Evolutionary conservation across 2,113 vertebrate species (phyloP), one percentile per base, ranked within the genome.

Genomic region (Caloenas nicobarica): DNA sequence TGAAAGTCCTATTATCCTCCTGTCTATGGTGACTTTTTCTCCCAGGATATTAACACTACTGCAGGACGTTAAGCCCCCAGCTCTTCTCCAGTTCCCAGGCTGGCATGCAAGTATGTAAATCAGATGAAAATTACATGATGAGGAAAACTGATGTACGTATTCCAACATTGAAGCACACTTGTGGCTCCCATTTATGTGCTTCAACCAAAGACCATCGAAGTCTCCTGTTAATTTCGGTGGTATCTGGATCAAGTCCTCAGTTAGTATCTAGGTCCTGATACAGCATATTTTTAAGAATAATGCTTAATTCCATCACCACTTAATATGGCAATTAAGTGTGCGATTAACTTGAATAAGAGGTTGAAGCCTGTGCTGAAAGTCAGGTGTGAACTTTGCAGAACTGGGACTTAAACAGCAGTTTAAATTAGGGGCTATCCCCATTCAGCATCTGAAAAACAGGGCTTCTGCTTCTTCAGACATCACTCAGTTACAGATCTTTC

Each of bases 91-190:
- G 97, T 98, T 95, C 91, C 97, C 86, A 97, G 96, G 95, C 94
- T 96, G 42, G 95, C 98, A 86, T 98, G 97, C 97, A 99, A 98
- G 98, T 99, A 98, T 98, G 98, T 92, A 95, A 81, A 90, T 93
- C 54, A 95, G 74, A 93, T 90, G 26, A 86, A 95, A 97, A 96
- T 89, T 36, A 81, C 4, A 1, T 28, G 34, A 33, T 5, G 57
- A 38, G 44, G 36, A 86, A 88, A 83, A 62, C 46, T 42, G 46
- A 54, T 93, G 65, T 73, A 60, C 92, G 33, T 80, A 33, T 70
- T 82, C 18, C 33, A 70, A 6, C 21, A 34, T 0, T 56, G 56
- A 31, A 82, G 56, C 26, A 33, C 58, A 68, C 34, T 42, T 86
- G 46, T 77, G 56, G 29, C 31, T 80, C n/a, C 16, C 14, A 17